Evolutionary conservation across 2,797 vertebrate genomes (phyloP), one percentile per base, ranked within the genome.

Genomic region (Sebastes cheni): DNA sequence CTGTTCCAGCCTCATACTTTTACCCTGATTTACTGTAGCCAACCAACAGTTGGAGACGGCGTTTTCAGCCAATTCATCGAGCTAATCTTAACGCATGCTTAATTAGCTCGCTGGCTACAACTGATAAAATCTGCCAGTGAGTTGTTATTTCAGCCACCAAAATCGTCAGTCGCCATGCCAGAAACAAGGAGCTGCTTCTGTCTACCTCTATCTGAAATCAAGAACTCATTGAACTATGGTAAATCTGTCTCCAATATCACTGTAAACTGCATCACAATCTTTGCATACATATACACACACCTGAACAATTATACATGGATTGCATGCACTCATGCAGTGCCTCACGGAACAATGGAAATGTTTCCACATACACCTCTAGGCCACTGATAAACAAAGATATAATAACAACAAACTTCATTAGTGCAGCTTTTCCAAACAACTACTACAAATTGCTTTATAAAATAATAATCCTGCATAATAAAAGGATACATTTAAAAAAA

Each of bases 381-480:
- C 22, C 55, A 58, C 12, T 52, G n/a, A 52, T 10, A 52, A 52
- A 73, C 8, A 54, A 46, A 71, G 2, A 36, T 16, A 55, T 16
- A 59, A 74, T 20, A 69, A 77, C 25, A 69, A 76, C 14, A 58
- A 72, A 54, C 27, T 50, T 61, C 30, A 60, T 61, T 20, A 67
- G 46, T 23, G 25, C 29, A 77, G 69, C 2, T 54, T 56, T 65
- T 60, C 27, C 23, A 27, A 73, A 67, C 30, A 50, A 22, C 50
- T 6, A 6, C 22, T 29, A 20, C 54, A 64, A 58, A 73, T 9
- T 42, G 6, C 4, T 79, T 50, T 9, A 54, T 1, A 54, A 70
- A 65, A 67, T 23, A 81, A 69, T 46, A 55, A 75, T 13, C 55
- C 56, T 61, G 68, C 46, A 78, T 4, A 16, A 67, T 56, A 34